Evolutionary conservation across 2,113 vertebrate genomes (phyloP).

Genomic region (Hippocampus barbouri): DNA sequence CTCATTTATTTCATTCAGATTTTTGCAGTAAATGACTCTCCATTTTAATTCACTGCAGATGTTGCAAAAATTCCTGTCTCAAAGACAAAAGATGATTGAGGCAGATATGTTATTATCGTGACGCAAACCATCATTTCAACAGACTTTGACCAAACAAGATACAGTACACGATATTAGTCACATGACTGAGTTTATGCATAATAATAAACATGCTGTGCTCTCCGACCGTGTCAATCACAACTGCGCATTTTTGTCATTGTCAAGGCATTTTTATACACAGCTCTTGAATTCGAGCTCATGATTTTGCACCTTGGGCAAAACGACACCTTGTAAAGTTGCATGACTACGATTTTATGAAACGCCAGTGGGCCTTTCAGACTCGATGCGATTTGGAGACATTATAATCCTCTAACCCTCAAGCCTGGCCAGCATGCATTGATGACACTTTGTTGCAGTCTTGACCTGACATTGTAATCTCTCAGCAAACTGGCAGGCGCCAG

Average conservation of each 20-base stretch:
- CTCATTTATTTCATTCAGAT: no score
- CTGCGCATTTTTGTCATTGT: neutral
- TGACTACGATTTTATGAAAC: neutral
- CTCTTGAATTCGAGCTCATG: neutral
- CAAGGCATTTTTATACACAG: neutral
- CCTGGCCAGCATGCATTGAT: constrained; percentile 44
- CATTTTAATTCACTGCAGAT: no score
- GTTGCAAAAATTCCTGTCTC: no score
- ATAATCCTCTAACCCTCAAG: constrained; percentile 20
- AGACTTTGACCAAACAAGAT: neutral
- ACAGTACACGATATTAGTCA: neutral
- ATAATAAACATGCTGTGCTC: neutral
- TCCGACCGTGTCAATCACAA: neutral
- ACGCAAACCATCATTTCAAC: neutral
- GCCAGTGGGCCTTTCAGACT: neutral
- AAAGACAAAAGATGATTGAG: no score
- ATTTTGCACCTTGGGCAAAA: neutral
- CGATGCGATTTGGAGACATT: constrained; percentile 32
- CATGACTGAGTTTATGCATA: neutral
- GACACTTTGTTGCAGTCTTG: constrained; percentile 51
- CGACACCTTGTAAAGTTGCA: neutral
- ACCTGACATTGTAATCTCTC: constrained; percentile 64
- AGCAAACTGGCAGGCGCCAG: constrained; percentile 64
- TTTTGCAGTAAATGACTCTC: no score
- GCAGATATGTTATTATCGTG: no score